Evolutionary conservation across 2,888 invertebrate genomes (phyloP).

Genomic region (Cephus rjabovi): DNA sequence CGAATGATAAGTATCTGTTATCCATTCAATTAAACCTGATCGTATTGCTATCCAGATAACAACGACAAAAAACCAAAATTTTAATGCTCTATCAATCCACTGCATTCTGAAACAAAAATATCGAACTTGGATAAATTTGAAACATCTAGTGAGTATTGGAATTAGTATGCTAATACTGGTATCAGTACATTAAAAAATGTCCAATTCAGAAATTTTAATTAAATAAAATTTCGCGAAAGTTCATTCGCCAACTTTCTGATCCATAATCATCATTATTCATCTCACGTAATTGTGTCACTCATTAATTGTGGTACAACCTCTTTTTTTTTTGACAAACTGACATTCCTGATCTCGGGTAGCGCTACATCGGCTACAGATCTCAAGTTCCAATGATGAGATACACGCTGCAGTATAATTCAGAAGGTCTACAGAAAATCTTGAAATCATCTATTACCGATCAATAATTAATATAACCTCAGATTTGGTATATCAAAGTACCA

Average conservation of each 20-base stretch:
- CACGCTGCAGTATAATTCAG: neutral
- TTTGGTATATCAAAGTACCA: neutral
- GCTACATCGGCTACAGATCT: neutral
- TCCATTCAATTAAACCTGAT: conserved; percentile 18
- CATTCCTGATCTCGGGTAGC: neutral
- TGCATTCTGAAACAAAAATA: conserved; percentile 55
- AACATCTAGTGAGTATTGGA: neutral
- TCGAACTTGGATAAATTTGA: neutral
- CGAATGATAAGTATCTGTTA: neutral
- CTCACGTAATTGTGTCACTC: no score
- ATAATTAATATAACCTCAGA: neutral
- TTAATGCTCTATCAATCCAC: conserved; percentile 49
- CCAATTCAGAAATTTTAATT: neutral
- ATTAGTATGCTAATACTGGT: neutral
- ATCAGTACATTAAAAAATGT: neutral
- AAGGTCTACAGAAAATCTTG: neutral
- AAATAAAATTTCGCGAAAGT: neutral
- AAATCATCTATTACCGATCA: neutral
- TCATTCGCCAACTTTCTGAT: neutral
- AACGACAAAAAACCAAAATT: conserved; percentile 28
- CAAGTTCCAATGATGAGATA: neutral
- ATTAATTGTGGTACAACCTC: neutral
- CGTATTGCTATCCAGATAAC: conserved; percentile 32
- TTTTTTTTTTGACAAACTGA: neutral
- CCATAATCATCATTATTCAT: neutral